These are phyloP conservation scores for Furcifer pardalis DNA, from an alignment of 2,797 vertebrate species.

Conservation along the genomic window DNA sequence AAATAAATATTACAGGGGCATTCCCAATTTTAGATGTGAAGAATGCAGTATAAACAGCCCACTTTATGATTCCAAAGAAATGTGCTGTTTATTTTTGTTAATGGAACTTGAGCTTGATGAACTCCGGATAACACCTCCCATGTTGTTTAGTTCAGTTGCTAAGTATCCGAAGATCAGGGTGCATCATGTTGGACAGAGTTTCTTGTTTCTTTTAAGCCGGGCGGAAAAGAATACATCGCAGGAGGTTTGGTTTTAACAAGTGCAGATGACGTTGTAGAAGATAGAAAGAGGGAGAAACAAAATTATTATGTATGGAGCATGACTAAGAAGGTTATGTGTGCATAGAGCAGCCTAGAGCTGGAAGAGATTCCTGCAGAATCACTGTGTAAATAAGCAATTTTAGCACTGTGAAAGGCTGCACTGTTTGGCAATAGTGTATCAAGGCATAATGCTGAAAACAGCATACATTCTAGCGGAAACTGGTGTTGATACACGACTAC, in stretches of 20 bases:
- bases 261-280: not conserved
- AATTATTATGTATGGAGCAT: not conserved
- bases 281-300: not conserved
- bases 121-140: conserved; percentile 7
- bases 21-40: not conserved
- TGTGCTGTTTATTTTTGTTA: conserved; percentile 4
- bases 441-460: not conserved
- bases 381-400: not conserved
- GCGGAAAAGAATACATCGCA: not conserved
- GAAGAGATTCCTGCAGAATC: not conserved
- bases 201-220: not conserved
- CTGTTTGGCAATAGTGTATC: not conserved
- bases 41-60: not conserved
- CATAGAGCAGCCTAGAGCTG: not conserved
- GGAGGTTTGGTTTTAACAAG: not conserved
- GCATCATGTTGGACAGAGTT: not conserved
- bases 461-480: not conserved
- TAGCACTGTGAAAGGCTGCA: not conserved
- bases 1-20: not conserved
- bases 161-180: conserved; percentile 4
- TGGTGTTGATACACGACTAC: not conserved
- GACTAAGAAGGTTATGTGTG: not conserved
- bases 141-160: not conserved
- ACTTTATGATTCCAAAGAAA: not conserved
- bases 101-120: conserved; percentile 4